phyloP scores from a whole-genome alignment of 2,797 vertebrate species.

The Syngnathus rostellatus region DNA sequence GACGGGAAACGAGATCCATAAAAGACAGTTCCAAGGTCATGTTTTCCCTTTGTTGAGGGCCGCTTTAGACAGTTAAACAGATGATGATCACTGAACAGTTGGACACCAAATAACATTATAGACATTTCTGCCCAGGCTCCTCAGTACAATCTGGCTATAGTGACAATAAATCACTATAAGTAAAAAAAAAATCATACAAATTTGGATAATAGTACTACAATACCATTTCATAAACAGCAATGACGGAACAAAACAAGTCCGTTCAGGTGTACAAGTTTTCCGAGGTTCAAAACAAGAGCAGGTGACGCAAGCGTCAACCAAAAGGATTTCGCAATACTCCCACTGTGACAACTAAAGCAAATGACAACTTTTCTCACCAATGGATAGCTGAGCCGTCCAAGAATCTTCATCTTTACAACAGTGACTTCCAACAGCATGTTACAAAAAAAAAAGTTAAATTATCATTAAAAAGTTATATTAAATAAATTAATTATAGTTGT shows the following conservation, averaged over 20 bases:
- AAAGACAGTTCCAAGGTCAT: constrained; percentile 13
- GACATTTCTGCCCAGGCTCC: background rate
- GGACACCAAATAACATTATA: background rate
- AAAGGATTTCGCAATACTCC: background rate
- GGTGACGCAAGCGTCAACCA: background rate
- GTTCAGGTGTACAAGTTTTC: background rate
- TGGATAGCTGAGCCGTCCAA: constrained; percentile 65
- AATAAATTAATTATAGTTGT: background rate
- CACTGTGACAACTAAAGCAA: background rate
- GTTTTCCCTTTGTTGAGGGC: constrained; percentile 36
- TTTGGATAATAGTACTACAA: too few species aligned
- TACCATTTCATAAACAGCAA: background rate
- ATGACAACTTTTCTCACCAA: constrained; percentile 66
- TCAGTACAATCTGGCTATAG: background rate
- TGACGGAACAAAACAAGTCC: background rate
- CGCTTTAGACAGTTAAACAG: constrained; percentile 4
- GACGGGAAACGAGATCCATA: background rate
- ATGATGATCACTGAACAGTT: background rate
- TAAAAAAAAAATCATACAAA: too few species aligned
- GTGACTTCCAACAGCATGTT: constrained; percentile 56
- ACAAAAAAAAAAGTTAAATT: background rate
- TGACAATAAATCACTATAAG: background rate
- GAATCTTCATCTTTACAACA: constrained; percentile 74
- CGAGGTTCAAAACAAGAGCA: background rate
- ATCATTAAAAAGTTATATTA: background rate